Evolutionary conservation across 2,797 vertebrate species (phyloP), one percentile per base, ranked within the genome.

Genomic region (Molossus molossus): DNA sequence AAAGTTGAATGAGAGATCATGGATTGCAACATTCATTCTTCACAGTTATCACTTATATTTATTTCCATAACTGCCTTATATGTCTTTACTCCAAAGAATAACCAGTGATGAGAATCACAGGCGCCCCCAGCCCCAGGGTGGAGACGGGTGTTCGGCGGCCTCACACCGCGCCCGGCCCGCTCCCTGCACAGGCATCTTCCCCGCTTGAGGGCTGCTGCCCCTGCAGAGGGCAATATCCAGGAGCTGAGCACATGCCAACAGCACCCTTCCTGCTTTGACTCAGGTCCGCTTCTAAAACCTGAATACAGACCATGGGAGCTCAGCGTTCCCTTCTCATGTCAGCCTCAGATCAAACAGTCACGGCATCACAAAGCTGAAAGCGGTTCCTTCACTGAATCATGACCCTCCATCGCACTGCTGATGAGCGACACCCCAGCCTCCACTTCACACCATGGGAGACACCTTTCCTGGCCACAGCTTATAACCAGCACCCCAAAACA

Each of bases 41-140:
- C 67, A 82, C 27, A 91, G 87, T 11, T 73, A 79, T 45, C 9
- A 80, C 62, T 83, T 79, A 65, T 14, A 23, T 85, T 57, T 80
- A 70, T 81, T 69, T 90, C 83, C 88, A 75, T 50, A 75, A 65
- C 2, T 83, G 20, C 29, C 67, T 84, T 86, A 86, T 85, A 58
- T 69, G 23, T 84, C 75, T 94, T 91, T 58, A 69, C 40, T 37
- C 33, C 37, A 77, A 91, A 87, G 20, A 58, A 17, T 87, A 70
- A 37, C 48, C 10, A 72, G 23, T 55, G 53, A 15, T 65, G 60
- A 92, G 80, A 64, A 60, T 79, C 87, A 91, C 37, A 95, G 58
- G 12, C 6, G 13, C 2, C 3, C 18, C 60, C 29, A 27, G 57
- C 77, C 48, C 48, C 37, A n/a, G 40, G 75, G 10, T 9, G 29